Base-by-base conservation (phyloP, 2,888 invertebrate genomes). In the Ptilodon capucinus region DNA sequence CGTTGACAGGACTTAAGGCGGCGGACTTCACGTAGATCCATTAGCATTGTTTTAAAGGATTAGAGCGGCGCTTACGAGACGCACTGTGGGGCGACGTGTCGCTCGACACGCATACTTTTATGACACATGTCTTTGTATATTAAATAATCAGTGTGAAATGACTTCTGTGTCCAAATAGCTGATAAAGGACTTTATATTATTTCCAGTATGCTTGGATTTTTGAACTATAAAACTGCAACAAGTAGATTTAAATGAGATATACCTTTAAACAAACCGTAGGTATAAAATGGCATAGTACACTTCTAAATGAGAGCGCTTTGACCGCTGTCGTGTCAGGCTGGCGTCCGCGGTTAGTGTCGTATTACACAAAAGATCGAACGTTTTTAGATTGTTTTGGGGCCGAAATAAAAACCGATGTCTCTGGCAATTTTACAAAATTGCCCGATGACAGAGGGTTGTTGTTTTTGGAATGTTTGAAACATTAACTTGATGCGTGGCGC, bases 11-110 rank as follows among this genome's bases (percentile, higher is more conserved):
- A 78, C 78, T 82, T 75, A 74, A 70, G 70, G 81, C 85, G 83
- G 84, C 69, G 69, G 74, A 76, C 81, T 81, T 84, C 78, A 77
- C 83, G 82, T 79, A 78, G 82, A 81, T 88, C 91, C 91, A 91
- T 91, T 91, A 91, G 89, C 88, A 91, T 91, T 90, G 91, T 91
- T 89, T 90, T 84, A 86, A 83, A 76, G 89, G 91, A 90, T 91
- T 90, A 91, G 79, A 81, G 76, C 73, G 84, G 76, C 79, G 84
- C 79, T 87, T 84, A 79, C 76, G 75, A 73, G 72, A 64, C 70
- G 64, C 75, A 63, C 69, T 73, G 76, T 78, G 79, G 75, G 73
- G 65, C 69, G 73, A 38, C 25, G 74, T 78, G 81, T 82, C 76
- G 73, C 67, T 73, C 59, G 70, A 81, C 81, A 82, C 79, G 81